Base-by-base conservation (phyloP, 2,113 vertebrate genomes). In the Marmota flaviventris region DNA sequence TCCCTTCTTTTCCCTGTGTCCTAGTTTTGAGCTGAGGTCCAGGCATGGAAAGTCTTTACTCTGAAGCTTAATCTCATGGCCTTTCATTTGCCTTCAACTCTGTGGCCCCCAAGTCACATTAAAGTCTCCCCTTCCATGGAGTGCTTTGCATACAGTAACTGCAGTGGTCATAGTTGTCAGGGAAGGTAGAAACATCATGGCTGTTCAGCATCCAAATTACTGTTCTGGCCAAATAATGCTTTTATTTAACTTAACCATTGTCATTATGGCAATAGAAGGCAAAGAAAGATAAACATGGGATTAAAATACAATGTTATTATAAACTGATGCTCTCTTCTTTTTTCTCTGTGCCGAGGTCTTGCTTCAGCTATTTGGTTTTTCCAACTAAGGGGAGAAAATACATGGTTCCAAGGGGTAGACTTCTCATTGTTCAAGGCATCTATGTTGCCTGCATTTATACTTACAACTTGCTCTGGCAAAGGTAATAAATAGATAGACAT, bases 11-110 rank as follows among this genome's bases (percentile, higher is more conserved):
- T 45, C 63, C 48, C 81, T 53, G 25, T 87, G 29, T 9, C 72
- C 58, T 91, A 24, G 1, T 32, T 91, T 77, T 1, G 8, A 58
- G 17, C 56, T 53, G 16, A 93, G 32, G 37, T 78, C 29, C 51
- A 32, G 67, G 45, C 18, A 42, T 85, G 58, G 20, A 76, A 89
- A 56, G 51, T 48, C 76, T 85, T 56, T 24, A 88, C 7, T 37
- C 29, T 32, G 75, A 92, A 4, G 45, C 48, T 83, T 82, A 45
- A 90, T 87, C 51, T 89, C 79, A 61, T 51, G 79, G 14, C 14
- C 42, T 97, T 92, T 85, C 51, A 63, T 78, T 95, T 77, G 45
- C 84, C 73, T 93, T 76, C 85, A 82, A 85, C 42, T 84, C n/a
- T 13, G 51, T 37, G 79, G 3, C 34, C 17, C 25, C 34, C 63